Evolutionary conservation across 2,113 vertebrate species (phyloP).

Genomic region (Myrmophylax atrothorax): DNA sequence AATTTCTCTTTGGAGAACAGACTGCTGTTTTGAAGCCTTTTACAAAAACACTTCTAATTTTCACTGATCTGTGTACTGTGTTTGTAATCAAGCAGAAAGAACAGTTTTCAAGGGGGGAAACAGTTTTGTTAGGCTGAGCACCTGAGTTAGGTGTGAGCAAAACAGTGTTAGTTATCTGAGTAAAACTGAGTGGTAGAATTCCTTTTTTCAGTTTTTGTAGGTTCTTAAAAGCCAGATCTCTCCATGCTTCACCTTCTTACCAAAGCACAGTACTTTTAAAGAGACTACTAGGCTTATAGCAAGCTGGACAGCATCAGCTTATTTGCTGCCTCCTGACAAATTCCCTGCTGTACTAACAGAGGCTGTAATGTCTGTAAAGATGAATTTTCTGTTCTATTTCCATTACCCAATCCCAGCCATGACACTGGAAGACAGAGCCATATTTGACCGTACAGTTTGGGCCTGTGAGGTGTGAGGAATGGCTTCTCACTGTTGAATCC

Average conservation of each 20-base stretch:
- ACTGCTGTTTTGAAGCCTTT: neutral
- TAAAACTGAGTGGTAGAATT: neutral
- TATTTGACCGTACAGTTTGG: neutral
- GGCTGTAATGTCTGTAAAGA: neutral
- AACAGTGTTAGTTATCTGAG: neutral
- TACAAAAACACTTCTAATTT: neutral
- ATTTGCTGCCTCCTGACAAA: neutral
- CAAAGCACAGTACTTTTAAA: neutral
- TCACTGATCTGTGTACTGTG: fast-evolving
- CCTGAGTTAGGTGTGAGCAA: neutral
- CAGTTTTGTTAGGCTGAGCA: neutral
- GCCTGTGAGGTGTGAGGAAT: neutral
- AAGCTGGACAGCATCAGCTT: neutral
- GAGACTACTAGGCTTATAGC: fast-evolving
- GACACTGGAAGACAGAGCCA: neutral
- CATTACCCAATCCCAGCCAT: fast-evolving
- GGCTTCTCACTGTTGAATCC: neutral
- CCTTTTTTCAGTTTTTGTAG: fast-evolving
- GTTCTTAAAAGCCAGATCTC: neutral
- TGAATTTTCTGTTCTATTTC: neutral
- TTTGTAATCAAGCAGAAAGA: neutral
- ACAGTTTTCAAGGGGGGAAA: neutral
- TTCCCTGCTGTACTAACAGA: neutral
- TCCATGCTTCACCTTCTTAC: neutral
- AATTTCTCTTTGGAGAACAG: neutral